Conservation (phyloP, 2,888 invertebrate genomes). For the Argyresthia albistria region DNA sequence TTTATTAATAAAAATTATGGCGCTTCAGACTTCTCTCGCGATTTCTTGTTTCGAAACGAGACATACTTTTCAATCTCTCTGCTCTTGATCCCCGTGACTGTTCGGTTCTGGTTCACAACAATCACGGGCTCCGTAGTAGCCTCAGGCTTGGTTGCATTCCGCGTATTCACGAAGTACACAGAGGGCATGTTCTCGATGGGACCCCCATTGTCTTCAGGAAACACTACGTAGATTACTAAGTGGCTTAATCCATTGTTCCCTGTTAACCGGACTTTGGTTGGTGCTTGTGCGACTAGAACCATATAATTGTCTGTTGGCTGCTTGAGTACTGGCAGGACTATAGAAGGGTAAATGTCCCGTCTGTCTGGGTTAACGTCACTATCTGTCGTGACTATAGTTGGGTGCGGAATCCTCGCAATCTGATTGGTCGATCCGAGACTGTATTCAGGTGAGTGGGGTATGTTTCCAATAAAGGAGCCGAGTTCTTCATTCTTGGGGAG, state of each 20-base stretch:
- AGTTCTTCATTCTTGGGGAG: neutral
- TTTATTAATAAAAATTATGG: too few relatives aligned
- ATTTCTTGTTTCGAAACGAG: conserved; percentile 38
- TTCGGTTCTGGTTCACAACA: conserved; percentile 46
- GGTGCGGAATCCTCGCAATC: conserved; percentile 1
- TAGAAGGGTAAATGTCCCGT: conserved; percentile 7
- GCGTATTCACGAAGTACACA: conserved; percentile 39
- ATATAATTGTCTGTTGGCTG: conserved; percentile 39
- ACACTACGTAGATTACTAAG: conserved; percentile 41
- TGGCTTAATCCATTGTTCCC: conserved; percentile 21
- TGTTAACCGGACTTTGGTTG: conserved; percentile 32
- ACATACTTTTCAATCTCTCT: conserved; percentile 40
- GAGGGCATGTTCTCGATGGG: conserved; percentile 27
- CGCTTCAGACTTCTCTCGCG: neutral
- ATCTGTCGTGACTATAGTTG: neutral
- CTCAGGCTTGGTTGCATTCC: conserved; percentile 16
- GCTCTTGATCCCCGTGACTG: conserved; percentile 49
- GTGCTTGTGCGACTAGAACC: conserved; percentile 48
- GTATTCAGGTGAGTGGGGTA: neutral
- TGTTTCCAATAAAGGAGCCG: neutral
- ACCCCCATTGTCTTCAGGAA: conserved; percentile 29
- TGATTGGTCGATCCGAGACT: conserved; percentile 1
- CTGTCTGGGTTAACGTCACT: neutral
- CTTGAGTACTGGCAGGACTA: conserved; percentile 30
- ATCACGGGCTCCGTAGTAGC: conserved; percentile 33